These are phyloP conservation scores for Sinella curviseta DNA, from an alignment of 1,140 invertebrate species.

Conservation along the genomic window DNA sequence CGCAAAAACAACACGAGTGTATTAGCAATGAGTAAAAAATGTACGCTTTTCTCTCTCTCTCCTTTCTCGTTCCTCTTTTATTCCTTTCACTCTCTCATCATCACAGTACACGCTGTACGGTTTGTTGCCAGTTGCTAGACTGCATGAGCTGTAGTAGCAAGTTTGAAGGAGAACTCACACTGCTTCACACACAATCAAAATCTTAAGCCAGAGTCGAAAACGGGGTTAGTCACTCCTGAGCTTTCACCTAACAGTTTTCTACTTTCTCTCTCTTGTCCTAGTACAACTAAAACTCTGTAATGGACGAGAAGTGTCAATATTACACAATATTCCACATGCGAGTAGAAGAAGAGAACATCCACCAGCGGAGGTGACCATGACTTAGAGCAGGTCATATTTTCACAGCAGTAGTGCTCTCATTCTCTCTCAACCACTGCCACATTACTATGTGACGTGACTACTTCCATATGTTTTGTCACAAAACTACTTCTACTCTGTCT, in stretches of 20 bases:
- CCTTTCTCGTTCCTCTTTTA: not conserved
- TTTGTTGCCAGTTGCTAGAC: no score
- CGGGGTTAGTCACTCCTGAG: slow-evolving; percentile 22
- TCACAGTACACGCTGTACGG: no score
- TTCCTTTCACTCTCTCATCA: not conserved
- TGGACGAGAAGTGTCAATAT: slow-evolving; percentile 1
- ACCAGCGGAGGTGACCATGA: not conserved
- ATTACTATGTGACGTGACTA: not conserved
- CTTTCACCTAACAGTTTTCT: slow-evolving; percentile 16
- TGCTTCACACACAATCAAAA: slow-evolving; percentile 2
- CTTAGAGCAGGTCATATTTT: not conserved
- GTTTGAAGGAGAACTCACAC: no score
- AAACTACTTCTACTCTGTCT: not conserved
- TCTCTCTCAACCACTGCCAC: not conserved
- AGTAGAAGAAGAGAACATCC: not conserved
- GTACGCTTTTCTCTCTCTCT: not conserved
- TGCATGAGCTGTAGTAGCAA: no score
- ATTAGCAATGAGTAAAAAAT: not conserved
- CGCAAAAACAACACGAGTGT: not conserved
- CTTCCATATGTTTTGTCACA: not conserved
- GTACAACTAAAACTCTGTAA: not conserved
- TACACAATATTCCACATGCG: not conserved
- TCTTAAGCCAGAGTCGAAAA: not conserved
- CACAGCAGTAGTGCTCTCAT: not conserved
- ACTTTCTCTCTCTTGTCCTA: slow-evolving; percentile 13